These are phyloP conservation scores for Haliclona indistincta DNA, from an alignment of 37 sponge, comb jelly and placozoan genomes.

Conservation along the genomic window DNA sequence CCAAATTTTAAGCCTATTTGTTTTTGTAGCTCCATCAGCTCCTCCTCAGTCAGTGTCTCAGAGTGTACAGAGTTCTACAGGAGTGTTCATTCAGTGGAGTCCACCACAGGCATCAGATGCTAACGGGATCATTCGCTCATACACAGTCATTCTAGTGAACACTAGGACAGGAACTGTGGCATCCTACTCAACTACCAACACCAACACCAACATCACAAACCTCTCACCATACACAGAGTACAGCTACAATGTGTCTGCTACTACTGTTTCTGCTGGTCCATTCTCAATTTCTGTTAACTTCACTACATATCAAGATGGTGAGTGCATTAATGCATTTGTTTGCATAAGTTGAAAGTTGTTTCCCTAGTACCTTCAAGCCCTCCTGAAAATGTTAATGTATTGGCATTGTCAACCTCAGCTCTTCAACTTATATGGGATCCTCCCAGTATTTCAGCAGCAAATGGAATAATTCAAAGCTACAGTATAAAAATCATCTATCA, in stretches of 20 bases:
- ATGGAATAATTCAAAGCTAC: constrained; percentile 15
- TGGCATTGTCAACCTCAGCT: neutral
- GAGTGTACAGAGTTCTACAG: neutral
- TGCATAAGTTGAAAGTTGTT: no score
- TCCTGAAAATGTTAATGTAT: neutral
- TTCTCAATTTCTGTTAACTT: neutral
- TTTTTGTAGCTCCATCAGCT: neutral
- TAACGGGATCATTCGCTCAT: constrained; percentile 24
- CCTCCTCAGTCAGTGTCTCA: constrained; percentile 10
- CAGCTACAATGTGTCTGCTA: neutral
- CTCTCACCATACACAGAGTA: neutral
- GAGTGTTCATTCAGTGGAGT: constrained; percentile 8
- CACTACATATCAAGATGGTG: constrained; percentile 18
- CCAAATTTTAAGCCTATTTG: neutral
- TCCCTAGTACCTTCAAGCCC: constrained; percentile 11
- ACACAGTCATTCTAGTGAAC: neutral
- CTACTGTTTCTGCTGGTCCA: constrained; percentile 6
- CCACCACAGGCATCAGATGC: constrained; percentile 7
- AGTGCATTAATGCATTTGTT: neutral
- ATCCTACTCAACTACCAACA: neutral
- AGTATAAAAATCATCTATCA: neutral
- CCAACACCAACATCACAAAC: neutral
- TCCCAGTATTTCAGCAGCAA: neutral
- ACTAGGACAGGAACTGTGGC: neutral
- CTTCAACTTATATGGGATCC: constrained; percentile 14